Evolutionary conservation across 2,113 vertebrate species (phyloP).

Genomic region (Crotalus horridus): DNA sequence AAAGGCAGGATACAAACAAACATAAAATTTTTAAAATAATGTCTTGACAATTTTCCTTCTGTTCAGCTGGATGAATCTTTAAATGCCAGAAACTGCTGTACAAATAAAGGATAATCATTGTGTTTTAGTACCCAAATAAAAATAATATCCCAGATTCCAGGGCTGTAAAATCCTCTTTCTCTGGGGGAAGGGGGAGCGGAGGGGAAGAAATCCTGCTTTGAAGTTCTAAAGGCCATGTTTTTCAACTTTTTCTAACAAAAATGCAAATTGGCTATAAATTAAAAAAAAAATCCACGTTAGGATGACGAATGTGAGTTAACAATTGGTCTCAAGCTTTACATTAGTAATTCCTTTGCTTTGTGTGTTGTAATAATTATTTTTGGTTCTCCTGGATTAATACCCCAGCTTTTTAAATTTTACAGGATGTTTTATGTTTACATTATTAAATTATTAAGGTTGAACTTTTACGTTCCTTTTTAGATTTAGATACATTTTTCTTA

Average conservation of each 20-base stretch:
- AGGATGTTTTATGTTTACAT: not conserved
- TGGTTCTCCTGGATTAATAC: not conserved
- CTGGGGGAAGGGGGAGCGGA: fast-evolving
- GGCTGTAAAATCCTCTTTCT: not conserved
- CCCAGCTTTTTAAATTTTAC: not conserved
- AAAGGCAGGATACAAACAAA: not conserved
- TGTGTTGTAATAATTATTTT: not conserved
- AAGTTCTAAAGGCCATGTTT: not conserved
- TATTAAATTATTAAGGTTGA: not conserved
- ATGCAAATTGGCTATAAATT: not conserved
- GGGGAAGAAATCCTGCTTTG: not conserved
- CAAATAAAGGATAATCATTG: not conserved
- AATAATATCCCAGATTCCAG: not conserved
- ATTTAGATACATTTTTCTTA: not conserved
- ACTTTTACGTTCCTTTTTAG: not conserved
- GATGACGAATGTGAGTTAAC: not conserved
- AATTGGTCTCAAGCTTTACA: not conserved
- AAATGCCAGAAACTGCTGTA: not conserved
- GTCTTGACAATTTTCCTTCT: not conserved
- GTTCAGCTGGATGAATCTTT: not conserved
- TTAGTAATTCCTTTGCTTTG: not conserved
- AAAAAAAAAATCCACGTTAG: not conserved
- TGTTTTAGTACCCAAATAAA: not conserved
- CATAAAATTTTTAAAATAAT: not conserved
- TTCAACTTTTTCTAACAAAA: not conserved